Conservation (phyloP, 2,888 invertebrate species). For the Ophioninae sp. region DNA sequence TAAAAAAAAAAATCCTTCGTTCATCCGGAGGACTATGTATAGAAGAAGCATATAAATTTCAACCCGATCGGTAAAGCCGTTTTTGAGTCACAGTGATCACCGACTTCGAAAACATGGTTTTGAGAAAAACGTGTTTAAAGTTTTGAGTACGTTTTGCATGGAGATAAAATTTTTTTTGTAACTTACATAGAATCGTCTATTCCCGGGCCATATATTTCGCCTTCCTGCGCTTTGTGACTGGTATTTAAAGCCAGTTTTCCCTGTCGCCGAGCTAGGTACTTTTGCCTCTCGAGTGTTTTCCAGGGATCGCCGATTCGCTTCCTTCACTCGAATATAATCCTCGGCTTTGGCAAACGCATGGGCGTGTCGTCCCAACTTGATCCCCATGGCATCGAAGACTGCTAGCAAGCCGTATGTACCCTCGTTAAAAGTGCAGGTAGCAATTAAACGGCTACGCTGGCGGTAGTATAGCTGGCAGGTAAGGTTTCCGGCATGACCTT, state of each 20-base stretch:
- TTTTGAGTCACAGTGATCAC: too few species aligned
- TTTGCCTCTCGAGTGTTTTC: constrained; percentile 2
- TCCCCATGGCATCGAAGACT: too few species aligned
- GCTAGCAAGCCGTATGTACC: constrained; percentile 8
- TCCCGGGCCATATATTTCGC: constrained; percentile 10
- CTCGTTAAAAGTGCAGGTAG: constrained; percentile 22
- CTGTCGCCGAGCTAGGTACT: not conserved
- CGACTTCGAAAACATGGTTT: too few species aligned
- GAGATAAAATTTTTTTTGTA: constrained; percentile 19
- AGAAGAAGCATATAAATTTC: too few species aligned
- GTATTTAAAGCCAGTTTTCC: not conserved
- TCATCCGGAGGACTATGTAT: too few species aligned
- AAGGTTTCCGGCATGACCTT: too few species aligned
- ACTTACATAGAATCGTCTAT: constrained; percentile 1
- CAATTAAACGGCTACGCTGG: not conserved
- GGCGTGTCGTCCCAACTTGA: too few species aligned
- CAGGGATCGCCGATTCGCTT: constrained; percentile 9
- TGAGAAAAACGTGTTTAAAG: too few species aligned
- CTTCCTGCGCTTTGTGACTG: constrained; percentile 1
- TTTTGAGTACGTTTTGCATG: too few species aligned
- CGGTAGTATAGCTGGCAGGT: too few species aligned
- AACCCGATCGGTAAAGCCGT: too few species aligned
- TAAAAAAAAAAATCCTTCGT: too few species aligned
- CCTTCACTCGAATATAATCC: constrained; percentile 12
- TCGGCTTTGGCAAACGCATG: not conserved